Base-by-base conservation (phyloP, 2,797 vertebrate genomes). In the Sphenopsis melanotis region DNA sequence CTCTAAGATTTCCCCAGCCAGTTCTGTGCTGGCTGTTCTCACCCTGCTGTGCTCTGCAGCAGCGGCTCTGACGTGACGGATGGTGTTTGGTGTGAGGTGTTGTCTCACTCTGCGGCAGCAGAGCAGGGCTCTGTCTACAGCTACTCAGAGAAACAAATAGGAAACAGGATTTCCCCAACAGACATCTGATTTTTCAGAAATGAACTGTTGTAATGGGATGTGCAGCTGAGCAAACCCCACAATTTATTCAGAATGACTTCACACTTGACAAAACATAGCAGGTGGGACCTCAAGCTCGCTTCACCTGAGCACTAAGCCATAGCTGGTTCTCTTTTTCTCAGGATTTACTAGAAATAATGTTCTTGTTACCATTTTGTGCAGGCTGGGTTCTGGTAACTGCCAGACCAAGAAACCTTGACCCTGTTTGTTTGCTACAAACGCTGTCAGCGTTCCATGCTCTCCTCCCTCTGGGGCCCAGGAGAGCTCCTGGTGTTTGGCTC, bases 161-260 rank as follows among this genome's bases (percentile, higher is more conserved):
- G 76, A 95, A 96, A 88, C 84, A 88, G 89, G 79, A 95, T 89
- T 96, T 95, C 78, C 89, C 41, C 79, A 56, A 34, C 21, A 87
- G 42, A 46, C 34, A 0, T 52, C 36, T 49, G 79, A 49, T 71
- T 95, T 91, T 95, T 86, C 72, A 89, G 75, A 92, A 65, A 52
- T 20, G n/a, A 81, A 11, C 20, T 0, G 0, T 61, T 90, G 50
- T 82, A 69, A 84, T 0, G 22, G 60, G 72, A 86, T 69, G 8
- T 66, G 34, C 85, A 88, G 85, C 91, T 16, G 14, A 84, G 36
- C 17, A 78, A 82, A 93, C 37, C 3, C 11, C 6, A 0, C 74
- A 3, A 8, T 68, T 79, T 69, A 21, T 49, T 34, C 32, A 23
- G 3, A n/a, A 42, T 76, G 59, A 44, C 46, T 85, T 89, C 63